Percentiles rank a stretch among this genome's conserved stretches.
These are phyloP conservation scores for Acanthaster planci DNA, from an alignment of 35 echinoderm and acorn worm genomes.

Conservation along the genomic window DNA sequence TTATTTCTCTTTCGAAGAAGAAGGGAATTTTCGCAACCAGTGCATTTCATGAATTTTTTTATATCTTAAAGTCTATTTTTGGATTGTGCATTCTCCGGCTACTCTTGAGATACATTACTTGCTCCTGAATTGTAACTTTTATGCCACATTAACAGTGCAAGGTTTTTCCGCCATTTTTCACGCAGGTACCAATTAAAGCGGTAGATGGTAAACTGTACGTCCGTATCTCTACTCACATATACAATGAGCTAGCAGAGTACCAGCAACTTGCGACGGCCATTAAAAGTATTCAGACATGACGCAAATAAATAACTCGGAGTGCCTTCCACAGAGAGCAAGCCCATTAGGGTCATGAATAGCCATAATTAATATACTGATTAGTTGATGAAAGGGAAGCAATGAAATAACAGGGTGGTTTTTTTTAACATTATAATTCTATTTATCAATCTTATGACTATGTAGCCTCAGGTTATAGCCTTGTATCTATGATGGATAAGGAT, in stretches of 20 bases:
- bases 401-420: no score
- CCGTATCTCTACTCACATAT: constrained; percentile 71
- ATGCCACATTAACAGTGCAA: neutral
- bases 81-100: no score
- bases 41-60: neutral
- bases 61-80: neutral
- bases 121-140: neutral
- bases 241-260: constrained; percentile 76
- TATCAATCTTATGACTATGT: no score
- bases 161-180: constrained; percentile 8
- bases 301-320: no score
- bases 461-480: no score
- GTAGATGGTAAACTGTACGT: constrained; percentile 67
- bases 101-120: no score
- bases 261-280: constrained; percentile 47
- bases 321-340: no score
- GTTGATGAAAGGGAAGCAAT: no score
- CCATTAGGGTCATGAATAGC: no score
- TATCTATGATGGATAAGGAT: no score
- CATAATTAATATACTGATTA: no score
- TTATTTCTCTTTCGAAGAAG: neutral
- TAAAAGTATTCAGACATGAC: neutral
- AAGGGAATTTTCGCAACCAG: neutral
- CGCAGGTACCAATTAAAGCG: constrained; percentile 76
- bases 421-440: no score